Percentiles rank a stretch among this genome's conserved stretches.
These are phyloP conservation scores for Prorops nasuta DNA, from an alignment of 1,140 invertebrate genomes.

Conservation along the genomic window DNA sequence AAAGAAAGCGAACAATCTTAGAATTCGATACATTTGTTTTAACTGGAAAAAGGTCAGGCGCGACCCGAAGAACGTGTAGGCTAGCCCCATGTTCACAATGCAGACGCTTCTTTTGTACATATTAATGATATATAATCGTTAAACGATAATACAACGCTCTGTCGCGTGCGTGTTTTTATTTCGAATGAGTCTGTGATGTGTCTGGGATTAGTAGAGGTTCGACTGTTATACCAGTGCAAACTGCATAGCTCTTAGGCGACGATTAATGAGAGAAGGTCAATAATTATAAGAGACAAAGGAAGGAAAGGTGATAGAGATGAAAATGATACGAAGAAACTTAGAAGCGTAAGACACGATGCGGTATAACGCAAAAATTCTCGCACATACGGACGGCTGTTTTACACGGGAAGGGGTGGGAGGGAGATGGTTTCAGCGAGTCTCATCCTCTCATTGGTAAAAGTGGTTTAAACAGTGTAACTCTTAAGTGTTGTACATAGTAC, in stretches of 20 bases:
- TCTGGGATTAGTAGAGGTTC: constrained; percentile 30
- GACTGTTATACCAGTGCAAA: constrained; percentile 38
- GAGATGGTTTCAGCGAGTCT: constrained; percentile 8
- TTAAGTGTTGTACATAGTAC: constrained; percentile 56
- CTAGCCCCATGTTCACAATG: constrained; percentile 29
- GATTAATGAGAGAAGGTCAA: no score
- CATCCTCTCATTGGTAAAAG: constrained; percentile 37
- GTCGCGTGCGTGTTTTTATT: constrained; percentile 54
- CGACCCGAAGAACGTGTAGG: constrained; percentile 26
- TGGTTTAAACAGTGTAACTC: constrained; percentile 40
- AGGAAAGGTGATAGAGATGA: no score
- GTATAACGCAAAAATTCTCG: constrained; percentile 11
- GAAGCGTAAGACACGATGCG: constrained; percentile 4
- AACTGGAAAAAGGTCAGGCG: no score
- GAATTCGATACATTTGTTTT: no score
- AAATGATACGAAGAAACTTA: no score
- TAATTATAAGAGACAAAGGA: no score
- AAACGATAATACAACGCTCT: constrained; percentile 42
- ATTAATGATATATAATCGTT: constrained; percentile 45
- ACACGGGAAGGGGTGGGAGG: no score
- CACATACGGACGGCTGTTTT: constrained; percentile 9
- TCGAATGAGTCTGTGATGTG: constrained; percentile 49
- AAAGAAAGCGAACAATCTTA: no score
- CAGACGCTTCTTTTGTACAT: constrained; percentile 52
- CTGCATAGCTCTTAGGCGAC: no score